Conservation (phyloP, 2,113 vertebrate genomes). For the Seriola aureovittata region DNA sequence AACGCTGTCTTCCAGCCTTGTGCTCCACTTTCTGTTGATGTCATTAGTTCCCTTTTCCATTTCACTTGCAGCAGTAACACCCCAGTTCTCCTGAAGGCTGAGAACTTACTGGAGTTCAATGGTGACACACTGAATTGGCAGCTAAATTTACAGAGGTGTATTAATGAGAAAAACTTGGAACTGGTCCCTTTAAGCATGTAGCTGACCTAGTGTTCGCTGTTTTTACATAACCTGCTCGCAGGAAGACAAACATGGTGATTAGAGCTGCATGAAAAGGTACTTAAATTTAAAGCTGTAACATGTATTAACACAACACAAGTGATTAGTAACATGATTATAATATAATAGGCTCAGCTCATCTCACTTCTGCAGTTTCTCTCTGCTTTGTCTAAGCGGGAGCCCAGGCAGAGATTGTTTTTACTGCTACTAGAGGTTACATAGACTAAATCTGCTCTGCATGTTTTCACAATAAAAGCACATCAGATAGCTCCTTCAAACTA, state of each 20-base stretch:
- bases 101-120: not conserved
- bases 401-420: constrained; percentile 16
- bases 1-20: not conserved
- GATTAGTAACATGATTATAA: not conserved
- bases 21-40: not conserved
- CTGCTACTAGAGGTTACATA: not conserved
- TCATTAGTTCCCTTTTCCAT: not conserved
- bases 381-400: not conserved
- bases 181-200: not conserved
- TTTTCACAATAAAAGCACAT: constrained; percentile 9
- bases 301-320: not conserved
- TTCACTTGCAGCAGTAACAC: not conserved
- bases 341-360: not conserved
- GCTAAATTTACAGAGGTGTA: not conserved
- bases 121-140: not conserved
- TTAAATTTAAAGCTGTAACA: not conserved
- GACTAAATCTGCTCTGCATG: constrained; percentile 24
- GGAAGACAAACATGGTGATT: not conserved
- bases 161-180: not conserved
- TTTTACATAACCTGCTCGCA: not conserved
- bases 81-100: not conserved
- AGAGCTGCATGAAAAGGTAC: not conserved
- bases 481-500: constrained; percentile 28
- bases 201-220: not conserved
- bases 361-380: not conserved